A percentile compares a stretch with the other conserved stretches of the same genome.
phyloP scores from a whole-genome alignment of 2,113 vertebrate genomes.

The Toxotes chatareus region DNA sequence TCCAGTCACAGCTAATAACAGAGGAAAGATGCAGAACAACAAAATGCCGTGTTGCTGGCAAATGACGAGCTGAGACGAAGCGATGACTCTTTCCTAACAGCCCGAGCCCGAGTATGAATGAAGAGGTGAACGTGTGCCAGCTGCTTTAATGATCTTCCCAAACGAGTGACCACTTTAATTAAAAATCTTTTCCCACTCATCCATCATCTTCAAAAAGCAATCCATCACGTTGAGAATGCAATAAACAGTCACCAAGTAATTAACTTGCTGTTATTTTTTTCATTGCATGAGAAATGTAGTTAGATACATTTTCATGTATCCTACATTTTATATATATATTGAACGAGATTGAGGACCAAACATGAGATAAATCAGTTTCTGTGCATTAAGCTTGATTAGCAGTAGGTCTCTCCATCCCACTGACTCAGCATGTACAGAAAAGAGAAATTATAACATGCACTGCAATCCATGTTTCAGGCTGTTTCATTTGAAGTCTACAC shows the following conservation, averaged over 20 bases:
- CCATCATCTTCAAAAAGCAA: conserved; percentile 37
- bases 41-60: not conserved
- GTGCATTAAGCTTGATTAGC: not conserved
- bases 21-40: not conserved
- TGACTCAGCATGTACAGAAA: not conserved
- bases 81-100: not conserved
- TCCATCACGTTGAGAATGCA: conserved; percentile 30
- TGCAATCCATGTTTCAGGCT: not conserved
- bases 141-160: conserved; percentile 32
- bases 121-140: conserved; percentile 33
- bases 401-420: not conserved
- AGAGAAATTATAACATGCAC: not conserved
- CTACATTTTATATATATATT: not conserved
- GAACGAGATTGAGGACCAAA: not conserved
- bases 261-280: conserved; percentile 13
- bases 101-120: not conserved
- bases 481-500: not conserved
- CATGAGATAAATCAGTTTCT: not conserved
- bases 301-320: not conserved
- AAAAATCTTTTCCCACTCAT: conserved; percentile 19
- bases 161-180: conserved; percentile 37
- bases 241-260: conserved; percentile 8
- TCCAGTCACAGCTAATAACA: not conserved
- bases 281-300: not conserved
- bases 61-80: conserved; percentile 8